Conservation (phyloP, 2,888 invertebrate species). For the Andrena marginata region DNA sequence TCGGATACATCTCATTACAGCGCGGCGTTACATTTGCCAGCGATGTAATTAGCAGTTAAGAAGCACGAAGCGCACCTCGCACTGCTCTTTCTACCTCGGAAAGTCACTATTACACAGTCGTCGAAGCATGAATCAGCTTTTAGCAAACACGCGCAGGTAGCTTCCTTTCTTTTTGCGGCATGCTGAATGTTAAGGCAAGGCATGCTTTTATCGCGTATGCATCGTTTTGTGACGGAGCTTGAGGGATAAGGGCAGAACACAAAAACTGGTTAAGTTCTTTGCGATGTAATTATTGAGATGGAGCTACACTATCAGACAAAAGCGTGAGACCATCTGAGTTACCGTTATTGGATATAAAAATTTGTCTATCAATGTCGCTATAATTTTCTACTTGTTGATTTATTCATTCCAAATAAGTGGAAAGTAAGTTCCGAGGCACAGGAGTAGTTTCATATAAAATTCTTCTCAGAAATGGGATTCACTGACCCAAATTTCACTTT, state of each 20-base stretch:
- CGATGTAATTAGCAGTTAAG: slow-evolving; percentile 2
- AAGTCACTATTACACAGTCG: background rate
- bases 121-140: background rate
- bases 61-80: background rate
- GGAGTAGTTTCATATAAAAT: background rate
- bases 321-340: too few species aligned
- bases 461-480: background rate
- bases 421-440: background rate
- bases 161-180: background rate
- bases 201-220: too few species aligned
- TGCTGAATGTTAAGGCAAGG: too few species aligned
- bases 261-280: too few species aligned
- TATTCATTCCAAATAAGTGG: background rate
- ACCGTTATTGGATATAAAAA: too few species aligned
- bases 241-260: too few species aligned
- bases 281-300: too few species aligned
- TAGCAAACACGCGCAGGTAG: background rate
- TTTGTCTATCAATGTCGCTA: background rate
- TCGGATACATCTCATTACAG: background rate
- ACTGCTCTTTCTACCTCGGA: background rate
- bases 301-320: too few species aligned
- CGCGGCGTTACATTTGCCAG: background rate
- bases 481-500: background rate
- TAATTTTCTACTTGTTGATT: background rate
- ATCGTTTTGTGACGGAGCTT: too few species aligned